Conservation (phyloP, 2,113 vertebrate genomes). For the Sinocyclocheilus grahami region DNA sequence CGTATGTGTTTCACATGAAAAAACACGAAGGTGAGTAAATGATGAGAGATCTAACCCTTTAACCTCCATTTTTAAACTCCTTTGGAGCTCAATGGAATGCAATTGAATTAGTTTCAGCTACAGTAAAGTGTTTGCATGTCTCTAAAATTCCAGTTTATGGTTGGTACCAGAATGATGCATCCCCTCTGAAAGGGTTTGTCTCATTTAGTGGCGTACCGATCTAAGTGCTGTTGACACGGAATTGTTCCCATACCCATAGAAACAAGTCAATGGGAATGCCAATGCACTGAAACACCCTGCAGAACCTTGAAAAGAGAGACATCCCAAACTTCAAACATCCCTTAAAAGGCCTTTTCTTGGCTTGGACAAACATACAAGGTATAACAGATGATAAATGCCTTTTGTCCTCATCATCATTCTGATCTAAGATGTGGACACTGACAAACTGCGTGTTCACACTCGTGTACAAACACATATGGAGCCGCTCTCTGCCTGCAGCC, state of each 20-base stretch:
- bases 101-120: neutral
- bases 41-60: neutral
- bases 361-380: slow-evolving; percentile 25
- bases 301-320: slow-evolving; percentile 14
- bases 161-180: slow-evolving; percentile 13
- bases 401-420: slow-evolving; percentile 23
- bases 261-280: slow-evolving; percentile 7
- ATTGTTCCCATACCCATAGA: slow-evolving; percentile 43
- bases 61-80: neutral
- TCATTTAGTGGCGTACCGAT: slow-evolving; percentile 24
- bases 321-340: slow-evolving; percentile 18
- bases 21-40: neutral
- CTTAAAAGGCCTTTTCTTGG: neutral
- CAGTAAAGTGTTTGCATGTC: slow-evolving; percentile 11
- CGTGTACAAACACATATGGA: slow-evolving; percentile 32
- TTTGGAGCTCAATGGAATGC: neutral
- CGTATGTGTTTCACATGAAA: neutral
- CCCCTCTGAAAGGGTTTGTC: slow-evolving; percentile 4
- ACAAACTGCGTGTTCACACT: slow-evolving; percentile 29
- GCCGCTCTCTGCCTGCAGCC: neutral
- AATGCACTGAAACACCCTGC: slow-evolving; percentile 15
- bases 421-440: slow-evolving; percentile 32
- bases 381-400: slow-evolving; percentile 34
- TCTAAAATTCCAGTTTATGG: slow-evolving; percentile 31
- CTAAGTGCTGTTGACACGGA: slow-evolving; percentile 13